phyloP scores from a whole-genome alignment of 2,888 invertebrate species.

The Chloroclystis v-ata region DNA sequence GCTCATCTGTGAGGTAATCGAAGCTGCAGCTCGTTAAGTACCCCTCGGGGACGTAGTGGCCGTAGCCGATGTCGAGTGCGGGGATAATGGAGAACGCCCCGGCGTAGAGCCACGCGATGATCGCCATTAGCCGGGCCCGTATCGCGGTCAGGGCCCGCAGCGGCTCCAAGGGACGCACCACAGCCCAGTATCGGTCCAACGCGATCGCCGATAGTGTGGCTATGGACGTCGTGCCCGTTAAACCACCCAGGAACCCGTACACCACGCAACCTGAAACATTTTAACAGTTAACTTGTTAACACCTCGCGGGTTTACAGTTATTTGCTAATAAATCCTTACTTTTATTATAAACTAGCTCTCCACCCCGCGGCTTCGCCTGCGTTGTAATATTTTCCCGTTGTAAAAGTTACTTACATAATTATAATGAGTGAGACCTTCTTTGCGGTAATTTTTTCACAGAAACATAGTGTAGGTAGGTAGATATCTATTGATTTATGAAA shows the following conservation, averaged over 20 bases:
- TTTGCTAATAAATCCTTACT: too few relatives aligned
- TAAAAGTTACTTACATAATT: too few relatives aligned
- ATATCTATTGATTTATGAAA: too few relatives aligned
- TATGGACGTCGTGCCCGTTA: conserved; percentile 89
- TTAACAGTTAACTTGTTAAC: too few relatives aligned
- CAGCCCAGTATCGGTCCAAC: conserved; percentile 88
- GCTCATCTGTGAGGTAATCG: conserved; percentile 86
- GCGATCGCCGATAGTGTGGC: conserved; percentile 88
- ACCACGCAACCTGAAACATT: conserved; percentile 84
- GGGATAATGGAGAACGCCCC: conserved; percentile 83
- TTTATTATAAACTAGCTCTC: too few relatives aligned
- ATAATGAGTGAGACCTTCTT: too few relatives aligned
- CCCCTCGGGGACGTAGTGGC: conserved; percentile 89
- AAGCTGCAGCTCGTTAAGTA: conserved; percentile 91
- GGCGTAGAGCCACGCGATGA: conserved; percentile 86
- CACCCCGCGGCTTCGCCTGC: too few relatives aligned
- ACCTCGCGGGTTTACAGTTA: too few relatives aligned
- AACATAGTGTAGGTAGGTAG: too few relatives aligned
- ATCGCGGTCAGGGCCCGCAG: conserved; percentile 79
- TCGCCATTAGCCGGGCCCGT: conserved; percentile 79
- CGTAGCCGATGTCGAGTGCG: conserved; percentile 82
- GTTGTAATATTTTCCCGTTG: too few relatives aligned
- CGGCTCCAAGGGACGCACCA: conserved; percentile 86
- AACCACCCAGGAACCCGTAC: conserved; percentile 88
- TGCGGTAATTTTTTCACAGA: too few relatives aligned